Conservation (phyloP, 2,797 vertebrate species). For the Melanotaenia boesemani region DNA sequence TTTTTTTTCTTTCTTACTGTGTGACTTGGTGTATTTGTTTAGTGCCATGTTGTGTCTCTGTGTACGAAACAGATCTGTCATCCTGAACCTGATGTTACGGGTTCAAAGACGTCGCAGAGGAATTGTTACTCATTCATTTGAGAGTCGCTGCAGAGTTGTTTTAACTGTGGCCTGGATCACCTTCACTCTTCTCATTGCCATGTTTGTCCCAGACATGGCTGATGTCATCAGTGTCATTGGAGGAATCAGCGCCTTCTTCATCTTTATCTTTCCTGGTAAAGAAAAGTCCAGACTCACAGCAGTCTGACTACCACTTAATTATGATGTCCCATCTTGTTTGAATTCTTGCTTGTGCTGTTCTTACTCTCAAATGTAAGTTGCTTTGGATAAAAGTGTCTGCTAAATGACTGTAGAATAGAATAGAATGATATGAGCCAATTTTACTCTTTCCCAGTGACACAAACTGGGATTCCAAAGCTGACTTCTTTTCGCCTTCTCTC, state of each 20-base stretch:
- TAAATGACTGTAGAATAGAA: no score
- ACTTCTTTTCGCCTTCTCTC: background rate
- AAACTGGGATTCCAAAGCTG: background rate
- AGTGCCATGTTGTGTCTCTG: constrained; percentile 1
- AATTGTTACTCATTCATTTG: constrained; percentile 58
- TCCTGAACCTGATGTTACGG: constrained; percentile 84
- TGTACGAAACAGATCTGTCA: constrained; percentile 84
- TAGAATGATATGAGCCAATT: constrained; percentile 12
- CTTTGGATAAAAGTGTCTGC: no score
- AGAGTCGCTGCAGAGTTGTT: constrained; percentile 76
- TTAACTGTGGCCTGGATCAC: constrained; percentile 90
- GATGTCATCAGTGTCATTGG: constrained; percentile 92
- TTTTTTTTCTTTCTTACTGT: background rate
- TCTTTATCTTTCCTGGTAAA: constrained; percentile 95
- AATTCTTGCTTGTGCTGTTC: no score
- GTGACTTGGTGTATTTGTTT: background rate
- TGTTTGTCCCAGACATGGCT: constrained; percentile 92
- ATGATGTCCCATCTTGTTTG: no score
- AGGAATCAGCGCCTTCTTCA: constrained; percentile 95
- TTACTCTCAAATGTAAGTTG: no score
- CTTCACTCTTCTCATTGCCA: constrained; percentile 86
- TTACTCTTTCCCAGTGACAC: background rate
- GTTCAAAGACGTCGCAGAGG: constrained; percentile 54
- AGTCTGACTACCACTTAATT: no score
- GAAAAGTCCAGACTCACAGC: no score